These are phyloP conservation scores for Thymelicus sylvestris DNA, from an alignment of 2,888 invertebrate genomes.

Conservation along the genomic window DNA sequence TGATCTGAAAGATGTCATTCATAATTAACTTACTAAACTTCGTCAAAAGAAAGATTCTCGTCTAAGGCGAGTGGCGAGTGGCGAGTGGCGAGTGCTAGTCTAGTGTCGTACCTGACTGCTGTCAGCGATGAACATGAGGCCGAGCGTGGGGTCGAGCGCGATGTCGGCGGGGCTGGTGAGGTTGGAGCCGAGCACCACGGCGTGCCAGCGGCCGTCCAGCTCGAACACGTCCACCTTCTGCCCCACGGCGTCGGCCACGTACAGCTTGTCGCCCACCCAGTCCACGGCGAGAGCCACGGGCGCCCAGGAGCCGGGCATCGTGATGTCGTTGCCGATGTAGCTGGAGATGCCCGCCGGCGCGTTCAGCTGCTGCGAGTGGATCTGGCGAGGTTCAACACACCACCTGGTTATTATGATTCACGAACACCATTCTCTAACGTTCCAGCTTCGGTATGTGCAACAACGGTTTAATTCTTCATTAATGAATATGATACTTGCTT, in stretches of 20 bases:
- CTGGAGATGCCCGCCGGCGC: slow-evolving; percentile 68
- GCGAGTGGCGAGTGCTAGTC: too few species aligned
- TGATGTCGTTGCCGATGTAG: slow-evolving; percentile 86
- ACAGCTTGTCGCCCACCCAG: slow-evolving; percentile 98
- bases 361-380: slow-evolving; percentile 85
- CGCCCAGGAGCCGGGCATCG: slow-evolving; percentile 93
- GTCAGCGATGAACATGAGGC: slow-evolving; percentile 94
- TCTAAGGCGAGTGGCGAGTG: too few species aligned
- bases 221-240: slow-evolving; percentile 97
- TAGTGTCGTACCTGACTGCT: slow-evolving; percentile 90
- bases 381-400: slow-evolving; percentile 61
- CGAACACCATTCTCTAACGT: too few species aligned
- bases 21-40: background rate
- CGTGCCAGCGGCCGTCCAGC: slow-evolving; percentile 93
- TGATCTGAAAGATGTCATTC: slow-evolving; percentile 67
- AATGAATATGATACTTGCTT: too few species aligned
- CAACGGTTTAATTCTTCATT: too few species aligned
- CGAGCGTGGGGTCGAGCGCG: slow-evolving; percentile 95
- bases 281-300: slow-evolving; percentile 97
- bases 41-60: too few species aligned
- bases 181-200: slow-evolving; percentile 95
- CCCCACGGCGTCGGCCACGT: slow-evolving; percentile 96
- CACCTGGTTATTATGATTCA: too few species aligned
- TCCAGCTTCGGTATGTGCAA: too few species aligned
- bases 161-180: slow-evolving; percentile 96